Base-by-base conservation (phyloP, 1,140 invertebrate species). In the Gryon sp. region DNA sequence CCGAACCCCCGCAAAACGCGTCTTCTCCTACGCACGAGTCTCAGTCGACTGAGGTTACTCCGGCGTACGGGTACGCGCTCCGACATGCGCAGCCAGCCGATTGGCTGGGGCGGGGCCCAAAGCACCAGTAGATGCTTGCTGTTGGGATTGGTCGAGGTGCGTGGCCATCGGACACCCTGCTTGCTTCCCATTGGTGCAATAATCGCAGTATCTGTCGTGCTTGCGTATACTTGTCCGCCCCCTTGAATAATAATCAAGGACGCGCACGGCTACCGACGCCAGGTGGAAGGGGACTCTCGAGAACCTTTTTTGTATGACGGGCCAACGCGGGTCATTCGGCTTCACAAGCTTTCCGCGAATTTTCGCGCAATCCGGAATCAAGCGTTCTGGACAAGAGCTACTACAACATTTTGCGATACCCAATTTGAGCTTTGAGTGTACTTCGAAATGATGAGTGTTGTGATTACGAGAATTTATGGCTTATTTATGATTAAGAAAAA, bases 21-120 rank as follows among this genome's bases (percentile, higher is more conserved):
- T 83, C 78, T 72, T 84, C 73, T 72, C 79, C 70, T 82, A 81
- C 79, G 80, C 82, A 78, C 83, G 84, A 81, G 83, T 77, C 82
- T 78, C 75, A 83, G 78, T 77, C 72, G 79, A 86, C 85, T 86
- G 85, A 77, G 75, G 69, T 30, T 57, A 30, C 50, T 18, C 24
- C 12, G 9, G 30, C 7, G 36, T 15, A 34, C 32, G 36, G 14
- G 59, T 72, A 43, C 32, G 24, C 66, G 63, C 60, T 53, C 78
- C 60, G 79, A 73, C 78, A 76, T 83, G 80, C 68, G 76, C 57
- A 45, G 41, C 26, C 18, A 11, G 20, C 69, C 59, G 66, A 81
- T 80, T 79, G 77, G 68, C 41, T 9, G 60, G 12, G 81, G 82
- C 79, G 81, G 70, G 72, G 79, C 62, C 19, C 9, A 0, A 0